Evolutionary conservation across 2,797 vertebrate genomes (phyloP), one percentile per base, ranked within the genome.

Genomic region (Dromococcyx pavoninus): DNA sequence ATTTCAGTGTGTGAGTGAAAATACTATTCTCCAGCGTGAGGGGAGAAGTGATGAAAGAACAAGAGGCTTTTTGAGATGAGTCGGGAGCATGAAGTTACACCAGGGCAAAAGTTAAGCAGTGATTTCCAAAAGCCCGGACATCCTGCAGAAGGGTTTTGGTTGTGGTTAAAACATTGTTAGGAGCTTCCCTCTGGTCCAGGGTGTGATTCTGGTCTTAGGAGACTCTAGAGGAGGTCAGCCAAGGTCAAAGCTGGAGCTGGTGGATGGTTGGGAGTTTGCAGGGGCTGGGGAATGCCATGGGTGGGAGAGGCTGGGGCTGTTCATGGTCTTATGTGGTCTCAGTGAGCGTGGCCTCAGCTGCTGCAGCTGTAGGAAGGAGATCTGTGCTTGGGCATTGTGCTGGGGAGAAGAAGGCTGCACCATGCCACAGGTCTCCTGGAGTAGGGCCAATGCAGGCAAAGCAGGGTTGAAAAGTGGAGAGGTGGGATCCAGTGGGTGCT

Each of bases 11-110:
- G 32, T 35, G 66, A 91, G 91, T 69, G 88, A 90, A 96, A 94
- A 88, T 95, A 75, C 86, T 94, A 88, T 81, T 78, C 89, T 86
- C 88, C 93, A 79, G 60, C 39, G 48, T 73, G 91, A 96, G 96
- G 96, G 96, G 85, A 95, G 97, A 98, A 97, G 97, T 97, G 97
- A 96, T 96, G 96, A 97, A 97, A 98, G 98, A 98, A 98, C 98
- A 98, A 98, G 88, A 93, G 79, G 80, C 90, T 94, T 93, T 95
- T 91, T 94, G 80, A 95, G 92, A 90, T 2, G 7, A 65, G 80
- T 43, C 0, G 4, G 73, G 86, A 95, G 77, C 96, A 94, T 92
- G 90, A 74, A 94, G 86, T 90, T 81, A 91, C 33, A 74, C 76
- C 73, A 86, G 92, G 83, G 90, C 79, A 86, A 81, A 88, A 86